Conservation (phyloP, 2,113 vertebrate genomes). For the Pelvicachromis taeniatus region DNA sequence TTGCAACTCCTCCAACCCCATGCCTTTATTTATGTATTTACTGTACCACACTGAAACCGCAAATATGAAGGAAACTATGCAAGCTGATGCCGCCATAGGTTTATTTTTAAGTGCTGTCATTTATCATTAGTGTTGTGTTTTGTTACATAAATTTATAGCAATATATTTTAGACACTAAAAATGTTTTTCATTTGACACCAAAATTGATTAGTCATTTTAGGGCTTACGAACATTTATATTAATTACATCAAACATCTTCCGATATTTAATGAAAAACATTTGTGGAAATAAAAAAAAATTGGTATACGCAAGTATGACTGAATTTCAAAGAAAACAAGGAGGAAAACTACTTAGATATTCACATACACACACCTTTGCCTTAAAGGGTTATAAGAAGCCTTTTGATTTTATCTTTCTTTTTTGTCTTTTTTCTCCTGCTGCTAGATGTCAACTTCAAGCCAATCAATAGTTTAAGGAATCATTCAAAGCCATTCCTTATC, state of each 20-base stretch:
- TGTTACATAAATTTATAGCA: not conserved
- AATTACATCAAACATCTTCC: not conserved
- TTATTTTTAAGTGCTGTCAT: slow-evolving; percentile 34
- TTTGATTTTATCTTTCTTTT: slow-evolving; percentile 20
- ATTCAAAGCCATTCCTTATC: slow-evolving; percentile 65
- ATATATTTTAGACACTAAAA: not conserved
- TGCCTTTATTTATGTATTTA: slow-evolving; percentile 63
- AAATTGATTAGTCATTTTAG: not conserved
- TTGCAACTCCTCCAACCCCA: slow-evolving; percentile 36
- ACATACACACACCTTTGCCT: slow-evolving; percentile 17
- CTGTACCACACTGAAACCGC: slow-evolving; percentile 47
- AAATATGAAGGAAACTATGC: slow-evolving; percentile 65
- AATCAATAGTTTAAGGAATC: slow-evolving; percentile 65
- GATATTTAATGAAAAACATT: not conserved
- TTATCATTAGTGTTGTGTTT: not conserved
- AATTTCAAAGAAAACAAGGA: not conserved
- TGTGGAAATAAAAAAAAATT: not conserved
- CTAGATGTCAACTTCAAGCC: slow-evolving; percentile 38
- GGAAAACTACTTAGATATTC: not conserved
- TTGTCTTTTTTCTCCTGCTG: slow-evolving; percentile 14
- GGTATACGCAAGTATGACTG: not conserved
- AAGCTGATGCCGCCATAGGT: slow-evolving; percentile 17
- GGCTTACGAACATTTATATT: not conserved
- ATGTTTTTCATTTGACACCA: not conserved
- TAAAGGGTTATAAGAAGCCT: slow-evolving; percentile 39